Evolutionary conservation across 2,113 vertebrate genomes (phyloP).

Genomic region (Callipepla californica): DNA sequence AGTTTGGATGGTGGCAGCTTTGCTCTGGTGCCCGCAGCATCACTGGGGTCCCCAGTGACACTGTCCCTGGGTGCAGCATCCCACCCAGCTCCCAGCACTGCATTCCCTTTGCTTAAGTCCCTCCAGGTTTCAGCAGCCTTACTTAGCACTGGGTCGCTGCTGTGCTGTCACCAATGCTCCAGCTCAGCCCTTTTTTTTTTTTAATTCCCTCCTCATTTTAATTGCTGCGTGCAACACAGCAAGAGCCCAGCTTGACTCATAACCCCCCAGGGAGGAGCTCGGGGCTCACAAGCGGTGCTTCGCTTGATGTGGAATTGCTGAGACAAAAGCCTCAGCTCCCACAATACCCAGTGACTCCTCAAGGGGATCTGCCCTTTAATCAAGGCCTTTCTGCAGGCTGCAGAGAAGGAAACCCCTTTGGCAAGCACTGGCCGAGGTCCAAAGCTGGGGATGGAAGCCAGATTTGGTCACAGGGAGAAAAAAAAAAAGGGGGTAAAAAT

Average conservation of each 20-base stretch:
- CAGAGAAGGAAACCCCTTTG: slow-evolving; percentile 12
- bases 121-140: neutral
- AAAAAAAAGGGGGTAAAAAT: neutral
- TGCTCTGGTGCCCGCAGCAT: neutral
- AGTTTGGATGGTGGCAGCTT: neutral
- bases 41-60: neutral
- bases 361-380: neutral
- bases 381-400: neutral
- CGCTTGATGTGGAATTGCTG: neutral
- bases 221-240: neutral
- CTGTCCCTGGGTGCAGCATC: neutral
- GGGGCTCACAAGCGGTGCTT: neutral
- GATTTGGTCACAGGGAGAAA: neutral
- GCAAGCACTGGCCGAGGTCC: neutral
- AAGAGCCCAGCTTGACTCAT: neutral
- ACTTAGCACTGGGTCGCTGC: accelerated
- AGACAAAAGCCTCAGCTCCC: neutral
- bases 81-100: neutral
- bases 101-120: neutral
- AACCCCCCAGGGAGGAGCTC: neutral
- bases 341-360: neutral
- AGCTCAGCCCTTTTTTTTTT: neutral
- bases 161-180: neutral
- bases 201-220: neutral
- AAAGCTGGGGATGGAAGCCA: neutral